phyloP scores from a whole-genome alignment of 2,113 vertebrate species.

The Sorex fumeus region DNA sequence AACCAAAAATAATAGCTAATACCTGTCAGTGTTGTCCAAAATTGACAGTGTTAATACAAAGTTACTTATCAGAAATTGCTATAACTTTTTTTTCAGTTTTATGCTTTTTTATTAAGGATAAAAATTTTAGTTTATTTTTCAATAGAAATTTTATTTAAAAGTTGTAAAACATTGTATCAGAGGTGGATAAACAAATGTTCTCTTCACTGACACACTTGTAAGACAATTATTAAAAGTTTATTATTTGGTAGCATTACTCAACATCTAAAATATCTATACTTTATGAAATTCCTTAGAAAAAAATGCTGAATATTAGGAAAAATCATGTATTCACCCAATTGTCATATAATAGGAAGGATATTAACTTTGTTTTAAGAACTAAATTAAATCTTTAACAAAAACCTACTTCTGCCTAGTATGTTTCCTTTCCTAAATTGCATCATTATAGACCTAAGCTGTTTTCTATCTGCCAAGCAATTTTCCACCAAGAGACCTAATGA shows the following conservation, averaged over 20 bases:
- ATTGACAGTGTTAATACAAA: constrained; percentile 16
- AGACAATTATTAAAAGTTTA: neutral
- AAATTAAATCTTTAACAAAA: constrained; percentile 58
- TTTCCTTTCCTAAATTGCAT: constrained; percentile 27
- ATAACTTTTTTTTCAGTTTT: neutral
- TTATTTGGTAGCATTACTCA: neutral
- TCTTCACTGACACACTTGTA: neutral
- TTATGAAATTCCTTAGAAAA: neutral
- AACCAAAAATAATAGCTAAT: constrained; percentile 6
- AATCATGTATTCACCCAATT: neutral
- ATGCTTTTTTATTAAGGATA: too few relatives aligned
- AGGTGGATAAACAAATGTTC: neutral
- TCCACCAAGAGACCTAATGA: neutral
- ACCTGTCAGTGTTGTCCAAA: neutral
- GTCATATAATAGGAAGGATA: neutral
- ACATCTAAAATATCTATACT: neutral
- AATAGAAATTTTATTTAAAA: neutral
- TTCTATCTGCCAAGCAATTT: neutral
- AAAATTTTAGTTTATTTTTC: neutral
- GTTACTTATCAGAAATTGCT: neutral
- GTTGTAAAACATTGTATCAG: neutral
- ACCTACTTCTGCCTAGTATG: neutral
- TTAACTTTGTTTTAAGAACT: constrained; percentile 20
- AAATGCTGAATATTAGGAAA: constrained; percentile 27
- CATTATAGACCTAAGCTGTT: neutral